Percentiles rank a stretch among this genome's conserved stretches.
These are phyloP conservation scores for Syrrhaptes paradoxus DNA, from an alignment of 2,113 vertebrate species.

Conservation along the genomic window DNA sequence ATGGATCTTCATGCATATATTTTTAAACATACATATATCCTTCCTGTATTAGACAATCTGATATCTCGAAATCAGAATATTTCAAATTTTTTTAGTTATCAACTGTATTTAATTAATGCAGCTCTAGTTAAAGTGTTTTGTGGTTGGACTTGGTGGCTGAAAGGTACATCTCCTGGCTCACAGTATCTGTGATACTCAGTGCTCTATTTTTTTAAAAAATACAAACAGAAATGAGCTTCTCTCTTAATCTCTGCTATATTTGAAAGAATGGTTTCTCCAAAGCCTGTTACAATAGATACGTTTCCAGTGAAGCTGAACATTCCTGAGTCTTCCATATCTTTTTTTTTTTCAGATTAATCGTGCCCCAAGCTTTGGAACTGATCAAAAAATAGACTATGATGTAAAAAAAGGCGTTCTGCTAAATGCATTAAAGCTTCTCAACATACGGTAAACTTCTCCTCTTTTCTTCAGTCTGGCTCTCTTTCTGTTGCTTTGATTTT, in stretches of 20 bases:
- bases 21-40: background rate
- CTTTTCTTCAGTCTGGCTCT: background rate
- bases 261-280: background rate
- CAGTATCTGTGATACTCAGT: background rate
- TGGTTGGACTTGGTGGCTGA: background rate
- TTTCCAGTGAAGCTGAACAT: background rate
- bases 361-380: conserved; percentile 96
- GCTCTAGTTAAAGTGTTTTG: background rate
- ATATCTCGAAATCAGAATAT: background rate
- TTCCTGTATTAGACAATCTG: background rate
- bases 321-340: conserved; percentile 18
- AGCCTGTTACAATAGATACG: background rate
- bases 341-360: conserved; percentile 91
- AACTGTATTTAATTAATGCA: background rate
- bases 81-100: background rate
- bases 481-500: background rate
- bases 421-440: conserved; percentile 92
- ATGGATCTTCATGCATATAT: background rate
- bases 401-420: conserved; percentile 95
- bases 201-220: background rate
- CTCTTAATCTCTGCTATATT: background rate
- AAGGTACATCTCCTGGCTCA: background rate
- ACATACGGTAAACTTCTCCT: conserved; percentile 84
- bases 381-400: conserved; percentile 98
- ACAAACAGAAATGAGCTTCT: background rate